A percentile compares a stretch with the other conserved stretches of the same genome.
Evolutionary conservation across 2,888 invertebrate genomes (phyloP).

Genomic region (Trissolcus japonicus): DNA sequence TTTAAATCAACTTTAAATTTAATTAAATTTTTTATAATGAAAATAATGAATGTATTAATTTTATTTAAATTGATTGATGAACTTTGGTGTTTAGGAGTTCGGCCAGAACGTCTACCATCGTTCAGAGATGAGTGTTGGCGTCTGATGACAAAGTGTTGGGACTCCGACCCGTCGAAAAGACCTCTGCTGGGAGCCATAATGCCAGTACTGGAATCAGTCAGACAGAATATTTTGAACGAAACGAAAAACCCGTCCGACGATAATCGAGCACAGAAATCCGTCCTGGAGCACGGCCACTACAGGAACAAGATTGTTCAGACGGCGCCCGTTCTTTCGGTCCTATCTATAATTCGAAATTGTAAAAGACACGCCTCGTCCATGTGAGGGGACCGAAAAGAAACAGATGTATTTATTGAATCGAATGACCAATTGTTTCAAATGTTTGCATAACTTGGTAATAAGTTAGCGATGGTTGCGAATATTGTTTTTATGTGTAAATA

Average conservation of each 20-base stretch:
- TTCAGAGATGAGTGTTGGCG: conserved; percentile 89
- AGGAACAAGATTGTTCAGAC: conserved; percentile 1
- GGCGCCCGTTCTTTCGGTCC: not conserved
- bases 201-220: conserved; percentile 80
- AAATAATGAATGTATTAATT: not conserved
- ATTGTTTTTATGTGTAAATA: not conserved
- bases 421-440: not conserved
- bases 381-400: too few relatives aligned
- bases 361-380: conserved; percentile 5
- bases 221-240: conserved; percentile 67
- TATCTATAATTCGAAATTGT: conserved; percentile 9
- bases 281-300: not conserved
- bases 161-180: conserved; percentile 83
- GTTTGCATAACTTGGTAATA: not conserved
- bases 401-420: not conserved
- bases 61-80: too few relatives aligned
- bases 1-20: not conserved
- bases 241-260: conserved; percentile 14
- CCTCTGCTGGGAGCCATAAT: conserved; percentile 89
- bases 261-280: not conserved
- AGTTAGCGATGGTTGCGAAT: not conserved
- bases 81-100: conserved; percentile 79
- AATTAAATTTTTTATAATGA: conserved; percentile 8
- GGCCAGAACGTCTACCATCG: conserved; percentile 86
- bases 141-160: conserved; percentile 91